Evolutionary conservation across 2,888 invertebrate genomes (phyloP), one percentile per base, ranked within the genome.

Genomic region (Catocala sponsa): DNA sequence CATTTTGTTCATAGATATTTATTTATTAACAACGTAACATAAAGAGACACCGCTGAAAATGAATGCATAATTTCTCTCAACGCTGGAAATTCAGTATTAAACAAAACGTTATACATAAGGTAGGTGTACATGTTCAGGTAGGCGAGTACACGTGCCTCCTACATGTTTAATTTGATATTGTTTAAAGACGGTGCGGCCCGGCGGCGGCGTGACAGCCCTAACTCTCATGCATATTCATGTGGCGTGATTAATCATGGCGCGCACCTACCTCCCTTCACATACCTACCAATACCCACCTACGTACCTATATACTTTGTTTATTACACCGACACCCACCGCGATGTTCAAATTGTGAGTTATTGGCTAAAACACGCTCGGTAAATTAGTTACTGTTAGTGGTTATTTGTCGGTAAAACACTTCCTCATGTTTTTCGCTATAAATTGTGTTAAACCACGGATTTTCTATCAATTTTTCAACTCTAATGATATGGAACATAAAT

Each of bases 161-260:
- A 86, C 85, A 87, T 89, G 88, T 88, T 91, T 90, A 90, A 91
- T 91, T 91, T 90, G 86, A 90, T 91, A 92, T 91, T 86, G 85
- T 84, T 91, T 90, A 89, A 91, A 91, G 92, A 91, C 86, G 84
- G 84, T 82, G 79, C 77, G 66, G 59, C 56, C 55, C 70, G 58
- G 25, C 25, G 25, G 25, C 25, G 25, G 71, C 84, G 89, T 91
- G 92, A 87, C 92, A 91, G 85, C 86, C 86, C 87, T 86, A 86
- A 86, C 84, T 71, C 89, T 87, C 88, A 92, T 94, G 88, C 91
- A 94, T 94, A 94, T 94, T 94, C 94, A 94, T 92, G 87, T 81
- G 59, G 78, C 81, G 88, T 88, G 91, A 94, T 94, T 94, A 94
- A 93, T 92, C 92, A 92, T 88, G 84, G 79, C 78, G 63, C 68